phyloP scores from a whole-genome alignment of 1,140 invertebrate species.

The Episyrphus balteatus region DNA sequence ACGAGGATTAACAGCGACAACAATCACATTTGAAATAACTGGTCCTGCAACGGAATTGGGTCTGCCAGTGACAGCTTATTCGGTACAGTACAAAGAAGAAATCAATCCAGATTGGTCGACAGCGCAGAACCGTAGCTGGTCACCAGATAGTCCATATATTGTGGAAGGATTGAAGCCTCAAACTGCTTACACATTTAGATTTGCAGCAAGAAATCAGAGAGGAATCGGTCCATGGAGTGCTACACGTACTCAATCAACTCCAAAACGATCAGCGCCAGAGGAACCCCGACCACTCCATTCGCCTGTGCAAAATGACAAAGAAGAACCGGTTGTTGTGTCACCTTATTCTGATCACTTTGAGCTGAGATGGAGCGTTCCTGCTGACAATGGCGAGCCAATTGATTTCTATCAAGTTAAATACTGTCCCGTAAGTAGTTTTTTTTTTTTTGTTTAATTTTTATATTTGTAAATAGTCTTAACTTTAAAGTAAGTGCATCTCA shows the following conservation, averaged over 20 bases:
- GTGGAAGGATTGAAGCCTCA: slow-evolving; percentile 69
- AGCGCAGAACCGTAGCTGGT: slow-evolving; percentile 62
- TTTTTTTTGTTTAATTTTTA: slow-evolving; percentile 1
- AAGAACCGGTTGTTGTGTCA: slow-evolving; percentile 31
- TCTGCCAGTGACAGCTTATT: slow-evolving; percentile 57
- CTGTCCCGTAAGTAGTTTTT: slow-evolving; percentile 54
- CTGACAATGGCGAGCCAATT: slow-evolving; percentile 81
- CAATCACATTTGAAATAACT: slow-evolving; percentile 64
- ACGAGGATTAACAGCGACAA: slow-evolving; percentile 65
- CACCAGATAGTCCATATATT: slow-evolving; percentile 59
- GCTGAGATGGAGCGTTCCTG: slow-evolving; percentile 67
- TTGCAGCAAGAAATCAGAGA: slow-evolving; percentile 73
- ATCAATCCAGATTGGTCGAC: slow-evolving; percentile 52
- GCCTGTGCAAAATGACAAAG: slow-evolving; percentile 28
- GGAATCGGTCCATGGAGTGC: slow-evolving; percentile 63
- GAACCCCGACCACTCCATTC: slow-evolving; percentile 33
- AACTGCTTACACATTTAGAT: slow-evolving; percentile 72
- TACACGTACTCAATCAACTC: slow-evolving; percentile 44
- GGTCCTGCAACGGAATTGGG: slow-evolving; percentile 61
- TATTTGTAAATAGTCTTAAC: background rate
- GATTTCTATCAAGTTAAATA: slow-evolving; percentile 69
- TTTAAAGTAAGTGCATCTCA: too few species aligned
- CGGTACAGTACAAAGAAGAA: slow-evolving; percentile 62
- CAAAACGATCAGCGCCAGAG: slow-evolving; percentile 39
- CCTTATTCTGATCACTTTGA: slow-evolving; percentile 65